phyloP scores from a whole-genome alignment of 2,797 vertebrate genomes.

The Smutsia temminckii region DNA sequence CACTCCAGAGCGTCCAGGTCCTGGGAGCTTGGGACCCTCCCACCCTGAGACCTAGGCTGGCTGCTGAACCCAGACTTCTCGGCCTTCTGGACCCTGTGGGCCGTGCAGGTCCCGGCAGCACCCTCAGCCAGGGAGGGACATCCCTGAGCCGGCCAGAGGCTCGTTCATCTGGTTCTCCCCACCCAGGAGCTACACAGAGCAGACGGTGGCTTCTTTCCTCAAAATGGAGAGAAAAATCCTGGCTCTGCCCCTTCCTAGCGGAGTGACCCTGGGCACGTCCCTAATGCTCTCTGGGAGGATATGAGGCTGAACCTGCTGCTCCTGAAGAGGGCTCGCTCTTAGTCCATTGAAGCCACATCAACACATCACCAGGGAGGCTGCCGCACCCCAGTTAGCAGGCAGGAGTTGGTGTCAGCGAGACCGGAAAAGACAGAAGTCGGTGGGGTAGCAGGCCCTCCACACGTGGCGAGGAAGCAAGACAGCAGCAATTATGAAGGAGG shows the following conservation, averaged over 20 bases:
- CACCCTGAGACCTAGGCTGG: rapidly evolving
- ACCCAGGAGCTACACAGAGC: rapidly evolving
- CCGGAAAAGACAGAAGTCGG: no score
- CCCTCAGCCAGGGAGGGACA: rapidly evolving
- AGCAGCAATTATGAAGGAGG: no score
- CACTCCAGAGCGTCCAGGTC: rapidly evolving
- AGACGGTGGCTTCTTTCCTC: neutral
- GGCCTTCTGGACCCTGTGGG: no score
- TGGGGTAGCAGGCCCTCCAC: rapidly evolving
- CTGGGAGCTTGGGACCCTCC: rapidly evolving
- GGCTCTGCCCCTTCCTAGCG: neutral
- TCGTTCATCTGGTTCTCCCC: neutral
- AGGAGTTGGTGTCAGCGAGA: no score
- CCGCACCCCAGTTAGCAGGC: no score
- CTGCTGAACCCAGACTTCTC: rapidly evolving
- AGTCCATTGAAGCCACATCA: neutral
- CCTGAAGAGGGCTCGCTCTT: rapidly evolving
- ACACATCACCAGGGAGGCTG: neutral
- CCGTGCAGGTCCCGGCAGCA: neutral
- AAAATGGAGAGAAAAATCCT: no score
- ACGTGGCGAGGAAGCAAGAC: rapidly evolving
- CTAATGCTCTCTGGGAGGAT: rapidly evolving
- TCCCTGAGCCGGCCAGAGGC: neutral
- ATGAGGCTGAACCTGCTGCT: rapidly evolving
- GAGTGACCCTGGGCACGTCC: rapidly evolving